Conservation (phyloP, 2,888 invertebrate genomes). For the Loripinus fragilis region DNA sequence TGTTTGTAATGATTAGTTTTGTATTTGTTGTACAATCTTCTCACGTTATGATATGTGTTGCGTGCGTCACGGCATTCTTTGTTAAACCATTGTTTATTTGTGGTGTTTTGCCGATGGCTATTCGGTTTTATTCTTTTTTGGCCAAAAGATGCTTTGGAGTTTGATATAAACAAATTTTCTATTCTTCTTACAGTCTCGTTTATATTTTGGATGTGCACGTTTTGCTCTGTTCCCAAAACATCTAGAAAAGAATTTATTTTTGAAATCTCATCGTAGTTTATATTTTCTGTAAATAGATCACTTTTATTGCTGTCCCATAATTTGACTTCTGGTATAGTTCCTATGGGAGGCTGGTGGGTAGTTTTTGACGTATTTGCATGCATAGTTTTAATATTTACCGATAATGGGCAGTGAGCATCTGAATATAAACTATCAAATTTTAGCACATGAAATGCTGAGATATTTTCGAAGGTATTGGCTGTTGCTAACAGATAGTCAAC, state of each 20-base stretch:
- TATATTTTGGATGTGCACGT: neutral
- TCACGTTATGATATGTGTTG: neutral
- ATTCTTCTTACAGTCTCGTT: neutral
- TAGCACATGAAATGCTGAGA: neutral
- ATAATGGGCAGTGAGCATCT: neutral
- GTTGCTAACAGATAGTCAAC: neutral
- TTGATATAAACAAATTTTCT: neutral
- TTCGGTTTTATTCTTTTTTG: neutral
- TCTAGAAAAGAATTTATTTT: too few species aligned
- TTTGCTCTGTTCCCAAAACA: neutral
- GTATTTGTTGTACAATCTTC: neutral
- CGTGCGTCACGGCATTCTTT: neutral
- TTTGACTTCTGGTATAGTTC: neutral
- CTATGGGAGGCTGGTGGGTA: neutral
- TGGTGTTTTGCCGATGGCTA: neutral
- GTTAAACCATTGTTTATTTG: neutral
- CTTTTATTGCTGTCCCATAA: neutral
- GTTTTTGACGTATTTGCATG: neutral
- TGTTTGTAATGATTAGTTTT: conserved; percentile 1
- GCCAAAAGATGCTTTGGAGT: neutral
- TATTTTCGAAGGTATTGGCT: neutral
- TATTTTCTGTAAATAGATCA: neutral
- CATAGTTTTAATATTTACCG: neutral
- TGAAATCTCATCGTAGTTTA: neutral
- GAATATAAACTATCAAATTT: neutral